phyloP scores from a whole-genome alignment of 2,888 invertebrate species.

The Teleiodes luculella region DNA sequence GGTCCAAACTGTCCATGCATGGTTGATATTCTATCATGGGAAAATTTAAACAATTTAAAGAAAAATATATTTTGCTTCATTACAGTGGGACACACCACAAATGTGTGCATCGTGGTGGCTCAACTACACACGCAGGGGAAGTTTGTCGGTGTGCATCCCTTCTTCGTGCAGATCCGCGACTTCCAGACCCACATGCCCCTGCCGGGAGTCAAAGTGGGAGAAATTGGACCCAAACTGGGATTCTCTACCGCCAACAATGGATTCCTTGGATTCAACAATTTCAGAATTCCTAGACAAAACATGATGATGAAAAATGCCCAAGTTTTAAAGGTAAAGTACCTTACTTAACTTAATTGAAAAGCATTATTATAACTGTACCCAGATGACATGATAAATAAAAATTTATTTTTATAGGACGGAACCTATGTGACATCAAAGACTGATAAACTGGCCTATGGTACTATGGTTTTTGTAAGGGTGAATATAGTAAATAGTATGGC shows the following conservation, averaged over 20 bases:
- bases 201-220: slow-evolving; percentile 92
- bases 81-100: slow-evolving; percentile 93
- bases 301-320: slow-evolving; percentile 96
- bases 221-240: slow-evolving; percentile 94
- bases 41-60: no score
- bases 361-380: neutral
- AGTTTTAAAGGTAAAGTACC: slow-evolving; percentile 76
- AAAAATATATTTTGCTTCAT: slow-evolving; percentile 23
- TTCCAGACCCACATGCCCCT: slow-evolving; percentile 90
- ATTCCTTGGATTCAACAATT: slow-evolving; percentile 89
- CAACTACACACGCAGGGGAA: slow-evolving; percentile 88
- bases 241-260: slow-evolving; percentile 95
- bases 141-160: slow-evolving; percentile 92
- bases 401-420: slow-evolving; percentile 81
- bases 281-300: slow-evolving; percentile 89
- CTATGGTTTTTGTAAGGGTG: slow-evolving; percentile 94
- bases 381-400: neutral
- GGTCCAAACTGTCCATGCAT: no score
- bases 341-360: no score
- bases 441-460: slow-evolving; percentile 90
- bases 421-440: slow-evolving; percentile 89
- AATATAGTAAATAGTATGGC: slow-evolving; percentile 86
- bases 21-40: no score
- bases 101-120: slow-evolving; percentile 93
- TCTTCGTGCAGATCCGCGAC: slow-evolving; percentile 92